Base-by-base conservation (phyloP, 2,113 vertebrate genomes). In the Morone saxatilis region DNA sequence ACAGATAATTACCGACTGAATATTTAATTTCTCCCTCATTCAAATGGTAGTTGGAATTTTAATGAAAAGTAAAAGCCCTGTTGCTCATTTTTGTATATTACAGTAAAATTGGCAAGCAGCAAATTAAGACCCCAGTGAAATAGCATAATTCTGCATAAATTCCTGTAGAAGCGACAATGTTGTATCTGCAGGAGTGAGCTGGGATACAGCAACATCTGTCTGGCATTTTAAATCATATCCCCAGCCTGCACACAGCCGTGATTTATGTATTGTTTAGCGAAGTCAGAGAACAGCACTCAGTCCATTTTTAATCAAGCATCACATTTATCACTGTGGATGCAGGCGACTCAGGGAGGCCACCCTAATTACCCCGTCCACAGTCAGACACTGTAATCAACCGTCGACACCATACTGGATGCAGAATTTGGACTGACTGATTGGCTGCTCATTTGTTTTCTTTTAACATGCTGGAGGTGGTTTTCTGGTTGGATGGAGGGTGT, bases 251-350 rank as follows among this genome's bases (percentile, higher is more conserved):
- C 63, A 83, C 80, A 78, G 60, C 66, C 16, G 6, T 70, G 48
- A 76, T 87, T 86, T 74, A 68, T 89, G 78, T 41, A 78, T 86
- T 85, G 84, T 84, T 89, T 83, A 66, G 25, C 50, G 8, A 50
- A 66, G 78, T 68, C 25, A 38, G 73, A 47, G 25, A 62, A 47
- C 66, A 20, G 71, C 50, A 36, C 63, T 70, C 67, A 7, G 51
- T 73, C 83, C 76, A 25, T 81, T 87, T 90, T 89, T 86, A 93
- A 93, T 94, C 89, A 90, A 79, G 84, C 72, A 6, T 89, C 72
- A 60, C 80, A 86, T 93, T 91, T 92, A 94, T 93, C 89, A 90
- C 56, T 3, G 78, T 57, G 74, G 57, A 81, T 83, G 73, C 85
- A 86, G 81, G 82, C 84, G 38, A 78, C 74, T 75, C 19, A 1